Base-by-base conservation (phyloP, 1,140 invertebrate genomes). In the Ptiloglossa arizonensis region DNA sequence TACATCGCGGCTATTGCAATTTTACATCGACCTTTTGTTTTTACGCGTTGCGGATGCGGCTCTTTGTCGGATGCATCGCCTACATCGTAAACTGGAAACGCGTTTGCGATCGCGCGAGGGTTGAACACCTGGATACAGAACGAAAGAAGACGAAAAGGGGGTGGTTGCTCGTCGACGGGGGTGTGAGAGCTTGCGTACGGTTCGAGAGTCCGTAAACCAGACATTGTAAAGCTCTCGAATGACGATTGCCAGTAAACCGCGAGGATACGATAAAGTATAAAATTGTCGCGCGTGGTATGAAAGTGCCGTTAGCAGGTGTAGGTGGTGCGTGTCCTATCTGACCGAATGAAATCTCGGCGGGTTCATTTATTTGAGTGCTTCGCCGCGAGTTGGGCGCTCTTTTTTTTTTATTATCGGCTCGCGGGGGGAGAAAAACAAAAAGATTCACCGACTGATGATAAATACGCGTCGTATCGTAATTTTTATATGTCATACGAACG, bases 221-320 rank as follows among this genome's bases (percentile, higher is more conserved):
- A 89, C 89, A 89, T 89, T 90, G 88, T 89, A 88, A 89, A 88
- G 71, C 63, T 56, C 70, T 80, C 80, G 82, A 89, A 87, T 86
- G 78, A 74, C 84, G 81, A 89, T 82, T 88, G 87, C 87, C 57
- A 80, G 72, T 85, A 83, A 84, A 83, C 81, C 72, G 11, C 60
- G 50, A 19, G 75, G 72, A 59, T 19, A 38, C 77, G 77, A 80
- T 82, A 80, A 74, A 64, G 48, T 57, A 70, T 80, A 84, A 83
- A 83, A 84, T 73, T 71, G 69, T 79, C 80, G 44, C 50, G 22
- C 8, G 32, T 15, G 8, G 38, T 64, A 44, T 35, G 67, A 71
- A 71, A 71, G 44, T 71, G 46, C 57, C 57, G 57, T 70, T 77
- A 69, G 41, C 54, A 76, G 73, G 73, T 76, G 73, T 67, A 44